Base-by-base conservation (phyloP, 2,113 vertebrate genomes). In the Irena cyanogastra region DNA sequence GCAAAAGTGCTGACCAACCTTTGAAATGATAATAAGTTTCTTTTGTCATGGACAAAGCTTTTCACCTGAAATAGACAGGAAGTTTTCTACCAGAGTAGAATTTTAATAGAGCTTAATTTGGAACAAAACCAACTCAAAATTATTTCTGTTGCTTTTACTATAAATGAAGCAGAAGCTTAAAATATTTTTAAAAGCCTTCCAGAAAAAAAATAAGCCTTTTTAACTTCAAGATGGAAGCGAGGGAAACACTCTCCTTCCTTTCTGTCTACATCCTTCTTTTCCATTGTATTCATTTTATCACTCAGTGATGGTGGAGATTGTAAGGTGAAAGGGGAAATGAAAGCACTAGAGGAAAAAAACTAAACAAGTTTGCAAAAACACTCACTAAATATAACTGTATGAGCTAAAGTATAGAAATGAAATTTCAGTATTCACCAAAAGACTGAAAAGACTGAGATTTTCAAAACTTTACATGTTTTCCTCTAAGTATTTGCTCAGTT, bases 21-120 rank as follows among this genome's bases (percentile, higher is more conserved):
- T 90, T 96, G 80, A 95, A 92, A 95, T 94, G 44, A 30, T 90
- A 89, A 65, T 95, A 60, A 78, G 64, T 70, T 94, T 76, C 74
- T 87, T 93, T 93, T 92, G 82, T 92, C n/a, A 33, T 17, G 18
- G 81, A 68, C 50, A 87, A 87, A 66, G 75, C 81, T 87, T 92
- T 92, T 92, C 65, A 79, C 90, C 92, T 88, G 61, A 71, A 89
- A 85, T 65, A 87, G 81, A 66, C 37, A 47, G 66, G 49, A 93
- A 79, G 53, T 16, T 61, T 88, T 92, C 41, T 83, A 74, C 56
- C 39, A 49, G 16, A 63, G 69, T 72, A 77, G n/a, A 88, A 59
- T 88, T 96, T 90, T 85, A 93, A 77, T 77, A 93, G 66, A 52
- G 52, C 60, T 85, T 83, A 63, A 80, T 88, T 42, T 74, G 42